Evolutionary conservation across 2,797 vertebrate genomes (phyloP).

Genomic region (Mus spretus): DNA sequence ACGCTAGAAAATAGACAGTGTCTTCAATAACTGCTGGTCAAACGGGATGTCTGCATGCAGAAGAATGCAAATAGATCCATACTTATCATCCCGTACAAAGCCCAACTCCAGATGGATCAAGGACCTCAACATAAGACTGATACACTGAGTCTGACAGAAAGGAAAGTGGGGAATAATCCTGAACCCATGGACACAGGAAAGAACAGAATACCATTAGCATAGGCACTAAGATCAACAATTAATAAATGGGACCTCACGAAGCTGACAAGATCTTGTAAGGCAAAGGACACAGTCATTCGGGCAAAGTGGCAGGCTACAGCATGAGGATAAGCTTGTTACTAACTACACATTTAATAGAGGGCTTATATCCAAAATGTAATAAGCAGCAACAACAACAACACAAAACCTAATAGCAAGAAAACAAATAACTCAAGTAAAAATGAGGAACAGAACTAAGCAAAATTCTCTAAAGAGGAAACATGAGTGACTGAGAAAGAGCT

Average conservation of each 20-base stretch:
- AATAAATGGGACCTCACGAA: background rate
- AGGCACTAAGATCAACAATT: background rate
- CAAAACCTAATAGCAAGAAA: background rate
- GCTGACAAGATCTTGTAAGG: background rate
- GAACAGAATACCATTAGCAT: background rate
- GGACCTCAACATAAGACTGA: background rate
- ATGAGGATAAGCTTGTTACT: background rate
- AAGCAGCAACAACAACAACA: background rate
- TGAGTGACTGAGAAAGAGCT: background rate
- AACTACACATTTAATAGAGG: no score
- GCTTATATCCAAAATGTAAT: background rate
- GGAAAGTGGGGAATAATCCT: background rate
- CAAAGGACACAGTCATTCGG: background rate
- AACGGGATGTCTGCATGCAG: background rate
- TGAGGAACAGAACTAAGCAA: background rate
- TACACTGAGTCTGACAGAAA: no score
- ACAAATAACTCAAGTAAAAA: background rate
- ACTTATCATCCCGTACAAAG: background rate
- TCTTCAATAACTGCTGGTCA: background rate
- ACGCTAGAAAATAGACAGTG: background rate
- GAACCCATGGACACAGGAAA: background rate
- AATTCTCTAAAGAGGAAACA: background rate
- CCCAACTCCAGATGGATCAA: background rate
- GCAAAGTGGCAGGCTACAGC: background rate
- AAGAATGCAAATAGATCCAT: background rate